Evolutionary conservation across 2,113 vertebrate genomes (phyloP).

Genomic region (Catharus fuscescens): DNA sequence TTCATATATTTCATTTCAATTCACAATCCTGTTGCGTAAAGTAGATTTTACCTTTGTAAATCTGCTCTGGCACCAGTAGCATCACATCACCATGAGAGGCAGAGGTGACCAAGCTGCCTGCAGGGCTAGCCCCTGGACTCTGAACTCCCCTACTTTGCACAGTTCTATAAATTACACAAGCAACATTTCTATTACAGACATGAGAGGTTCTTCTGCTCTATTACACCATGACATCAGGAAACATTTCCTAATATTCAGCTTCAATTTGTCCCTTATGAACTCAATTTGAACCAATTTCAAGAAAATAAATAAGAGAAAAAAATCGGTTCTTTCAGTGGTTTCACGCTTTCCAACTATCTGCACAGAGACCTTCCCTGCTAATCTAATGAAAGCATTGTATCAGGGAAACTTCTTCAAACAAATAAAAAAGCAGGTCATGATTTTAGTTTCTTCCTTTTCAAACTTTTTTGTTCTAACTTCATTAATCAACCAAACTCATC

Average conservation of each 20-base stretch:
- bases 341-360: neutral
- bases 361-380: neutral
- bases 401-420: neutral
- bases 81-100: neutral
- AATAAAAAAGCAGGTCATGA: neutral
- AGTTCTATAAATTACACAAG: conserved; percentile 1
- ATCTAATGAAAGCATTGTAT: neutral
- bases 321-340: neutral
- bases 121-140: neutral
- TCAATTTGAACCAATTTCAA: neutral
- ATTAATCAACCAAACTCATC: conserved; percentile 15
- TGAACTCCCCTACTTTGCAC: neutral
- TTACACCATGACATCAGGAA: neutral
- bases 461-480: neutral
- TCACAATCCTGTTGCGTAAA: conserved; percentile 26
- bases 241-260: neutral
- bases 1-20: conserved; percentile 35
- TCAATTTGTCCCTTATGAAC: conserved; percentile 1
- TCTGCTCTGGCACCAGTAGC: conserved; percentile 5
- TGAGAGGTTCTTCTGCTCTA: neutral
- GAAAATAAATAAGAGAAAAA: neutral
- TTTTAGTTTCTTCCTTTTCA: neutral
- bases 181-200: conserved; percentile 11
- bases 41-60: conserved; percentile 23
- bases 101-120: conserved; percentile 16